These are phyloP conservation scores for Thecocarcelia acutangulata DNA, from an alignment of 2,888 invertebrate genomes.

Conservation along the genomic window DNA sequence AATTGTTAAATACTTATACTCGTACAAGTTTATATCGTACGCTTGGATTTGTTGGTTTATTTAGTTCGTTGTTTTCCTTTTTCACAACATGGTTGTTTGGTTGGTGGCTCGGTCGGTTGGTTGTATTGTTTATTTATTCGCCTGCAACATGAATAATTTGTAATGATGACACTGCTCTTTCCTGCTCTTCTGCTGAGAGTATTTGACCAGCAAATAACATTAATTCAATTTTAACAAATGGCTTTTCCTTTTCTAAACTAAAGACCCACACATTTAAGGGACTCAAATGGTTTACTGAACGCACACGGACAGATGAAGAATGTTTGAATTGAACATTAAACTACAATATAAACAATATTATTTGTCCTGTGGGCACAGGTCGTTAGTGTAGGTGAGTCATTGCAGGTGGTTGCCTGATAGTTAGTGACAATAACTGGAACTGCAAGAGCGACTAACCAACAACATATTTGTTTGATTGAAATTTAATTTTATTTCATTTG, in stretches of 20 bases:
- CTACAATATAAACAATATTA: constrained; percentile 21
- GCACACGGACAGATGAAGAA: background rate
- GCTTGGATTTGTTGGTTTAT: background rate
- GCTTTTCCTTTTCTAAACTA: background rate
- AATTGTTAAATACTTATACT: constrained; percentile 29
- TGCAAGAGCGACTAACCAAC: background rate
- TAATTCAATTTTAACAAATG: constrained; percentile 36
- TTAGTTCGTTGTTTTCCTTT: background rate
- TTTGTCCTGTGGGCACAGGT: constrained; percentile 15
- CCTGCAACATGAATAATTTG: constrained; percentile 63
- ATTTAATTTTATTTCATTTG: constrained; percentile 67
- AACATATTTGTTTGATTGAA: constrained; percentile 65
- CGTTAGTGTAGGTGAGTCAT: constrained; percentile 28
- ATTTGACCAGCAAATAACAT: constrained; percentile 13
- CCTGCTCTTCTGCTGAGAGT: background rate
- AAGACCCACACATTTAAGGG: too few species aligned
- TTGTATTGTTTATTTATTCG: constrained; percentile 48
- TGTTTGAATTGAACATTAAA: constrained; percentile 20
- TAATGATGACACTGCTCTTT: constrained; percentile 48
- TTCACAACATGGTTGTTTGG: background rate
- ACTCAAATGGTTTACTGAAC: background rate
- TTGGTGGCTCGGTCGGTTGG: background rate
- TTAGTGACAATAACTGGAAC: background rate
- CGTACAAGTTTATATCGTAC: too few species aligned
- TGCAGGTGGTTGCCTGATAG: constrained; percentile 19